Evolutionary conservation across 1,140 invertebrate genomes (phyloP), one percentile per base, ranked within the genome.

Genomic region (Plodia interpunctella): DNA sequence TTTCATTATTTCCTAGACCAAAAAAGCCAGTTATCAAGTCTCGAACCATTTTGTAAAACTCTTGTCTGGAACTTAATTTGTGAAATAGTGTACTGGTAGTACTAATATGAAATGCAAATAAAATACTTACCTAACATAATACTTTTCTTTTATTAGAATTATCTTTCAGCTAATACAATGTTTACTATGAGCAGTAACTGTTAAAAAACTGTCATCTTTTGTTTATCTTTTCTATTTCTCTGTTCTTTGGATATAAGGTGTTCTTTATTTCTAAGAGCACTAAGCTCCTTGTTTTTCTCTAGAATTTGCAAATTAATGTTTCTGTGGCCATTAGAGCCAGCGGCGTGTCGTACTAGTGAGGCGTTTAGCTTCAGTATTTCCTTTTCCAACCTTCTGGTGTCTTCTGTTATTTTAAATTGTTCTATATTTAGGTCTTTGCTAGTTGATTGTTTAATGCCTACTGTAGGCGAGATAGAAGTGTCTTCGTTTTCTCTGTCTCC

Each of bases 391-490:
- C 90, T 91, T 55, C 91, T 92, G 50, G 95, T 94, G 75, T 94
- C 92, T 90, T 96, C 94, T 4, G 92, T 91, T 35, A 96, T 90
- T 80, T 94, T 93, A 52, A 96, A 94, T 58, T 93, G 92, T 74
- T 94, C 93, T 57, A 95, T 93, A 75, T 95, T 95, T n/a, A 96
- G 87, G 32, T 93, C 91, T 74, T 93, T 92, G 63, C 83, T 92
- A 0, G 92, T 91, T 56, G 94, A 92, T 63, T 91, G 86, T 81
- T 92, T 94, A 49, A 92, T 90, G 19, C 86, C 75, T 11, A 74
- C 49, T n/a, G 57, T 28, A 17, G 66, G n/a, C 25, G 64, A 25
- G 28, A 51, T 58, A 60, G 72, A 56, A 52, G 70, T 20, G 49
- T 78, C 72, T 5, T 60, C 18, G 19, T 63, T 44, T 0, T 80